Base-by-base conservation (phyloP, 2,797 vertebrate genomes). In the Halcyon leucocephala region DNA sequence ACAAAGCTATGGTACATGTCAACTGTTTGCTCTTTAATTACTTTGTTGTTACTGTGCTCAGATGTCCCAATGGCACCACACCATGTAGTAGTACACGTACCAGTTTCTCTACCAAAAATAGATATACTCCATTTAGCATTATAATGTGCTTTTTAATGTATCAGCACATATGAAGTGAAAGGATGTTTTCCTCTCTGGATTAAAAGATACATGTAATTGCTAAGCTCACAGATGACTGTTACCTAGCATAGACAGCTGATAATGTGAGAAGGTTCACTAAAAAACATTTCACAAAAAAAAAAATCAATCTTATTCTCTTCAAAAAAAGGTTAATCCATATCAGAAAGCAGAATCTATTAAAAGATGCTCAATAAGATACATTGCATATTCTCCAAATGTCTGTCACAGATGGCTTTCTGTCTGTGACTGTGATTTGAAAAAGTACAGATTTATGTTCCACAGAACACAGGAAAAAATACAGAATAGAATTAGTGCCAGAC, bases 341-440 rank as follows among this genome's bases (percentile, higher is more conserved):
- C 58, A 82, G 93, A 94, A 90, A 80, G 26, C 42, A n/a, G 52
- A 76, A 29, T 83, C 93, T 93, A 92, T 95, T 95, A 95, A 95
- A 93, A 93, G 90, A 95, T 76, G 57, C 65, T 89, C 87, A 86
- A 12, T 73, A 87, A 77, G 89, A 89, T 66, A 77, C n/a, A 69
- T 35, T 89, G 41, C 61, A 57, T 86, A 21, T 64, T 92, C 92
- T 90, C 84, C 93, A 96, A 94, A 91, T 78, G 83, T 89, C 88
- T 91, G 49, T 74, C 90, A 93, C 92, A 91, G 93, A 95, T 97
- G 92, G 91, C 62, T 95, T 92, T 95, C 93, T 95, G 80, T 89
- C 86, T 90, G 65, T 65, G 90, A 94, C 67, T 82, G 33, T n/a
- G 79, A 70, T 92, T 95, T 95, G 69, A 93, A 90, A 95, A 61